Base-by-base conservation (phyloP, 2,113 vertebrate genomes). In the Anhinga anhinga region DNA sequence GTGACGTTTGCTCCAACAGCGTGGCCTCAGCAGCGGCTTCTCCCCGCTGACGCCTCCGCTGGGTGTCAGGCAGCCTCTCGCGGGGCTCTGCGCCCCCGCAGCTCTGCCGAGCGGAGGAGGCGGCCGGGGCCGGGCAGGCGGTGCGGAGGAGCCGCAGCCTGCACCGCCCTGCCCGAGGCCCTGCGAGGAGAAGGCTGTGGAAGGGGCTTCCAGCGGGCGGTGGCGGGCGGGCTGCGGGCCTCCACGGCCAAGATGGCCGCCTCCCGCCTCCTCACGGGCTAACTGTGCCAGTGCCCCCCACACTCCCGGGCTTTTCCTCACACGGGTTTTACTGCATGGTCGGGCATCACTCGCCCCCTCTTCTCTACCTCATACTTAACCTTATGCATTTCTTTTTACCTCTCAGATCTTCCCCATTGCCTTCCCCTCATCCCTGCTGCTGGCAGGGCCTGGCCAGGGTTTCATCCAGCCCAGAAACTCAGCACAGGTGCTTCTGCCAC, bases 261-360 rank as follows among this genome's bases (percentile, higher is more conserved):
- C 52, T 45, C 32, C 25, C 1, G 2, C 6, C 34, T 18, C 34
- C 66, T 69, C 59, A 19, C 18, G 7, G 1, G 1, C 27, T 34
- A 9, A 9, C 30, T 14, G 15, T n/a, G 36, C 50, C 3, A 1
- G 10, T 6, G 20, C 3, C 15, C 7, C 2, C 10, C 6, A 4
- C 21, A 3, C 0, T 34, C 18, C 6, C 2, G 19, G 9, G 0
- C 27, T 77, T 40, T 45, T 10, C 20, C 47, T 62, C 52, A 45
- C 6, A 13, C 13, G 0, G 4, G 7, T n/a, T 92, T 65, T 59
- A 65, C 27, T 27, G 6, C 0, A 0, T 5, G 6, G n/a, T 44
- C 0, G 0, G 27, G 18, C 2, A 1, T 22, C 23, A 38, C 44
- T 63, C 3, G 0, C 12, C 14, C 9, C 15, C 23, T 44, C 56